Base-by-base conservation (phyloP, 2,888 invertebrate genomes). In the Amiota mariae region DNA sequence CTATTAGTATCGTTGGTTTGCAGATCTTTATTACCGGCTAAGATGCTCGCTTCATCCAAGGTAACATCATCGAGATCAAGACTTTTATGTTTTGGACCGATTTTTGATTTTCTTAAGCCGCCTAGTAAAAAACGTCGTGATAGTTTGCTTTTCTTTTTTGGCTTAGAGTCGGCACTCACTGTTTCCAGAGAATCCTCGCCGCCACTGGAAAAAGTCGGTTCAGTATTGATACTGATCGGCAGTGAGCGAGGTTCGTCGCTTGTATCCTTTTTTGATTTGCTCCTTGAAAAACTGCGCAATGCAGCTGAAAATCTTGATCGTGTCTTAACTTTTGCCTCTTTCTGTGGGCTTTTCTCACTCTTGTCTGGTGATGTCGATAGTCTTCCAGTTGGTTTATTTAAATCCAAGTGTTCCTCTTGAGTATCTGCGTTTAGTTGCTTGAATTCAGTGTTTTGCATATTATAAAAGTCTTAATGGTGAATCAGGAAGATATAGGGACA, bases 241-340 rank as follows among this genome's bases (percentile, higher is more conserved):
- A 68, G 11, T 48, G 67, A 68, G 3, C 36, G 67, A 8, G 67
- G 67, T 36, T 51, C 68, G 47, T 20, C 24, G 13, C 46, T 67
- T 36, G 48, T 73, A 18, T 72, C 74, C 47, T 76, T 87, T 67
- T 87, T 88, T 67, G 78, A 70, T 9, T 82, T 82, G 0, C 86
- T 77, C 71, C 84, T 87, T 47, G 89, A 89, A 18, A 88, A 78
- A 72, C 87, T 87, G 51, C 87, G 85, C 73, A 89, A 81, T 46
- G 89, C 89, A 13, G 87, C 82, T 20, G 87, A 86, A 71, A 89
- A 86, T 36, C 89, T 86, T 18, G 89, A 89, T 20, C 89, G 88
- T 72, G 85, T 75, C 71, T 89, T 89, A 24, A 80, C 66, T 77
- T 88, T 89, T 0, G 82, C 70, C 56, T 80, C 77, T 67, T 79